phyloP scores from a whole-genome alignment of 2,888 invertebrate species.

The Pegoplata infirma region DNA sequence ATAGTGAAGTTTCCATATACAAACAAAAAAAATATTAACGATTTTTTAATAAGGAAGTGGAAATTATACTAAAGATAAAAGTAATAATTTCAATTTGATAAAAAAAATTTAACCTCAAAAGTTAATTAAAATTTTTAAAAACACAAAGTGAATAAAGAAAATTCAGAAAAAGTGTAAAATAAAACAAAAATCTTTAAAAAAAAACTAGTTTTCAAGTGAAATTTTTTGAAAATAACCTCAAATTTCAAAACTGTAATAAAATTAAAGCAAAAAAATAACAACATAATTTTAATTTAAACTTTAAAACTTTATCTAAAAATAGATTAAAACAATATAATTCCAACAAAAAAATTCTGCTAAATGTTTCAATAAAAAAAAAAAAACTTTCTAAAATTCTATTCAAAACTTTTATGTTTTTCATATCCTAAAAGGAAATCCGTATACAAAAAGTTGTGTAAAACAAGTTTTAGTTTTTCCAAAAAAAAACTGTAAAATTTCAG shows the following conservation, averaged over 20 bases:
- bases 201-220: not conserved
- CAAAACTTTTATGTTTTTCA: not conserved
- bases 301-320: no score
- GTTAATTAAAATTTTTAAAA: not conserved
- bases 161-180: not conserved
- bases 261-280: not conserved
- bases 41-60: not conserved
- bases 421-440: not conserved
- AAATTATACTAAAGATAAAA: not conserved
- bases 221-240: not conserved
- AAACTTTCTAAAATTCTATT: not conserved
- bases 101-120: not conserved
- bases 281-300: no score
- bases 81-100: not conserved
- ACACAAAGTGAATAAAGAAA: not conserved
- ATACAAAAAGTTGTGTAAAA: not conserved
- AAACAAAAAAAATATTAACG: not conserved
- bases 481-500: not conserved
- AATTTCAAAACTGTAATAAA: not conserved
- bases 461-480: not conserved
- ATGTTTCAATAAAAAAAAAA: no score
- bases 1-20: slow-evolving; percentile 2
- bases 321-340: not conserved
- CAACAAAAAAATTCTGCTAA: not conserved
- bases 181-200: not conserved